phyloP scores from a whole-genome alignment of 2,888 invertebrate genomes.

The Yponomeuta plumbellus region DNA sequence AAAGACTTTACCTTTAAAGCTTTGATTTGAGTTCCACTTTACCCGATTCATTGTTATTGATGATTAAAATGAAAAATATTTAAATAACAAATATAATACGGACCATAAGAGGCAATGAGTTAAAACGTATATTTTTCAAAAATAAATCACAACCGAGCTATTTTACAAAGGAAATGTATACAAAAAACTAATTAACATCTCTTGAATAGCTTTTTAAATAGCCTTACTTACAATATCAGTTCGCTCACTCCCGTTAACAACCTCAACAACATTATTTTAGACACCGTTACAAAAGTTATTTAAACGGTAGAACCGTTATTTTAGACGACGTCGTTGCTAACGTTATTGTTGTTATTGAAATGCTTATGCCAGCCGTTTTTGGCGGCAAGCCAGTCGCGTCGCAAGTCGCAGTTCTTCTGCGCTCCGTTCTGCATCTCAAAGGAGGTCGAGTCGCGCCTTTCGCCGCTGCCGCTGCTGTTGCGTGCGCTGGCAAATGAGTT shows the following conservation, averaged over 20 bases:
- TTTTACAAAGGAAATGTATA: neutral
- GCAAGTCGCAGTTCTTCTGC: conserved; percentile 19
- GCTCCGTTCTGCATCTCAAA: conserved; percentile 46
- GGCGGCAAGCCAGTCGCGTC: conserved; percentile 8
- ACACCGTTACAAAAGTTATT: no score
- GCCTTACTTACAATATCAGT: neutral
- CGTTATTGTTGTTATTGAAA: conserved; percentile 57
- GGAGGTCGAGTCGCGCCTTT: conserved; percentile 44
- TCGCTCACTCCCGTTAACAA: neutral
- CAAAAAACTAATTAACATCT: neutral
- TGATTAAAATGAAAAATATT: neutral
- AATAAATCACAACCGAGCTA: neutral
- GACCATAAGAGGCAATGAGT: no score
- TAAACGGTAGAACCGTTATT: no score
- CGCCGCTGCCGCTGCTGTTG: conserved; percentile 25
- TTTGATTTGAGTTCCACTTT: conserved; percentile 28
- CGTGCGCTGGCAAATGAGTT: conserved; percentile 49
- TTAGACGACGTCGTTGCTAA: conserved; percentile 51
- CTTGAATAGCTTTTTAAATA: neutral
- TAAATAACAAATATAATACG: no score
- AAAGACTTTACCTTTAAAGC: conserved; percentile 49
- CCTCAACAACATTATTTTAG: neutral
- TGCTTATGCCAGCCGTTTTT: conserved; percentile 57
- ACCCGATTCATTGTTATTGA: neutral
- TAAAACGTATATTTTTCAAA: no score